Base-by-base conservation (phyloP, 2,888 invertebrate species). In the Hypsopygia costalis region DNA sequence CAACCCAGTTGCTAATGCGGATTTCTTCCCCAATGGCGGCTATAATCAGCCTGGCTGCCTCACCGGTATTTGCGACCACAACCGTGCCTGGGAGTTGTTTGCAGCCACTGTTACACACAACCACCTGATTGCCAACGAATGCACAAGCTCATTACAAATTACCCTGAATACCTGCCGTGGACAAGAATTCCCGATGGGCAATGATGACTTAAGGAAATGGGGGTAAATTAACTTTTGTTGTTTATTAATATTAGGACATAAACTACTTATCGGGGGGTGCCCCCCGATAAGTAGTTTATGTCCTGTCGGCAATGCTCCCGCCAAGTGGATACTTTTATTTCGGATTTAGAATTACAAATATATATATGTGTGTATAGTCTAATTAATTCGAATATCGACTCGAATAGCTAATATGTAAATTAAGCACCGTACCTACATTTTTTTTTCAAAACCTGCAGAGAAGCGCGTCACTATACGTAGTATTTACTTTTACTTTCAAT, bases 11-110 rank as follows among this genome's bases (percentile, higher is more conserved):
- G 91, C 86, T 0, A 73, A 89, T 43, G 90, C 69, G 5, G 91
- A 91, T 59, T 91, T 91, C 66, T 91, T 86, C 76, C 90, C 90
- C n/a, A 91, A 91, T 46, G 80, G 85, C 30, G 91, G 91, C 1
- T 60, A 37, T 20, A 52, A 52, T 8, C 77, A 80, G 41, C 76
- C 78, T 30, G 36, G 38, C 3, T 38, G 38, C 9, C 1, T 38
- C 1, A 32, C 32, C n/a, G n/a, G 25, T 5, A 11, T 32, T 3
- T 38, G 38, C 25, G n/a, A 32, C 32, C 38, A 38, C 25, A 25
- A 31, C 12, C 22, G 40, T 8, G 28, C 36, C 9, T 40, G 35
- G 34, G 31, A 31, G 11, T 11, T 36, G 7, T 36, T 41, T 8
- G 34, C 36, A 20, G 41, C 35, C 2, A 31, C 31, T 9, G 22